phyloP scores from a whole-genome alignment of 2,797 vertebrate species.

The Cirrhinus mrigala region DNA sequence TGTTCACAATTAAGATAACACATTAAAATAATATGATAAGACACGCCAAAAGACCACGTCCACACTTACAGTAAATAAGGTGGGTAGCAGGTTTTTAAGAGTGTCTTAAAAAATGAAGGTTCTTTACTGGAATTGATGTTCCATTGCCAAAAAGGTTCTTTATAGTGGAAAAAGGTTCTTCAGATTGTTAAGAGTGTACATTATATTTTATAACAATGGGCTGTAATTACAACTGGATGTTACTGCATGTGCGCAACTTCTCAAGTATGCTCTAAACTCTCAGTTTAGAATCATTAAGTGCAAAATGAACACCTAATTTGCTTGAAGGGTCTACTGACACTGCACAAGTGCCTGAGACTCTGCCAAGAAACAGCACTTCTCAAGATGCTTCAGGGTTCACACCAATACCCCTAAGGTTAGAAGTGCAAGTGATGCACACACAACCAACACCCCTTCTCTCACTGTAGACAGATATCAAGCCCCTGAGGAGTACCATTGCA shows the following conservation, averaged over 20 bases:
- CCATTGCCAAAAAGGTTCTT: too few relatives aligned
- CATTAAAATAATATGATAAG: too few relatives aligned
- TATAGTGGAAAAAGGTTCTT: too few relatives aligned
- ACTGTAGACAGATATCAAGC: not conserved
- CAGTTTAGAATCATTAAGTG: not conserved
- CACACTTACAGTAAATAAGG: too few relatives aligned
- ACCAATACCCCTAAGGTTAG: slow-evolving; percentile 65
- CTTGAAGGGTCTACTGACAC: slow-evolving; percentile 58
- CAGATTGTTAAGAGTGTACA: too few relatives aligned
- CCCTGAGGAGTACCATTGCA: not conserved
- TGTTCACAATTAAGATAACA: too few relatives aligned
- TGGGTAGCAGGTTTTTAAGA: too few relatives aligned
- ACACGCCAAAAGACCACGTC: too few relatives aligned
- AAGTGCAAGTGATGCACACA: slow-evolving; percentile 66
- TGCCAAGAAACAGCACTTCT: slow-evolving; percentile 72
- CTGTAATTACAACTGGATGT: not conserved
- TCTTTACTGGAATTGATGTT: too few relatives aligned
- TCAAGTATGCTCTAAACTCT: not conserved
- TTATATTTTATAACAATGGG: not conserved
- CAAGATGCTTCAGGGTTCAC: slow-evolving; percentile 71
- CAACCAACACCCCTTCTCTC: slow-evolving; percentile 57
- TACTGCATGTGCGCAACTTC: not conserved
- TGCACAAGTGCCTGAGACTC: slow-evolving; percentile 70
- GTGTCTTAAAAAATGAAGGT: too few relatives aligned
- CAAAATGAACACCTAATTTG: slow-evolving; percentile 29